These are phyloP conservation scores for Lasioglossum oenotherae DNA, from an alignment of 2,888 invertebrate species.

Conservation along the genomic window DNA sequence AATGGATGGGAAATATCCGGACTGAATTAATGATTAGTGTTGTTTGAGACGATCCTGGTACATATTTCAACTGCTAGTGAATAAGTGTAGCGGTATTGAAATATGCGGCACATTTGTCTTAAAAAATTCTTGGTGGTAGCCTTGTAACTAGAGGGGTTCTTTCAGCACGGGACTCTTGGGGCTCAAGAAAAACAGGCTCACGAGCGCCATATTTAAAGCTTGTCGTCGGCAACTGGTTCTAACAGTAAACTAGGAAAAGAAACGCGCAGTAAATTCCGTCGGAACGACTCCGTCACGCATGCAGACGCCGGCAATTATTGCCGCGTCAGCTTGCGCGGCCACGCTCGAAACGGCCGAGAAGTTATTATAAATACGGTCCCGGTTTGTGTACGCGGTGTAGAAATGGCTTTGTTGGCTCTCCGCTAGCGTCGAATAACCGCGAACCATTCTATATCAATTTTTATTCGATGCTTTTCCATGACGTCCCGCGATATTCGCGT, in stretches of 20 bases:
- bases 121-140: neutral
- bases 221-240: conserved; percentile 44
- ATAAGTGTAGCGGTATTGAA: neutral
- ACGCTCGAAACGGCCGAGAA: conserved; percentile 21
- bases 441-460: neutral
- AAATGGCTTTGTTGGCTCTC: neutral
- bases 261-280: conserved; percentile 33
- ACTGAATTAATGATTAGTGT: neutral
- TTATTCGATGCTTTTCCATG: neutral
- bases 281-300: conserved; percentile 28
- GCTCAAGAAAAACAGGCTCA: neutral
- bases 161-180: neutral
- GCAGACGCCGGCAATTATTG: conserved; percentile 41
- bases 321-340: conserved; percentile 22
- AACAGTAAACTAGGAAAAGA: conserved; percentile 43
- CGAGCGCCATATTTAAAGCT: conserved; percentile 34
- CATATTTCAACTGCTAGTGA: neutral
- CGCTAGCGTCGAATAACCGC: neutral
- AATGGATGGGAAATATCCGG: neutral
- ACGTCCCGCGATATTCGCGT: neutral
- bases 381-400: conserved; percentile 8
- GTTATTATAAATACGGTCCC: conserved; percentile 32
- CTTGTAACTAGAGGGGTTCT: neutral
- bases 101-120: neutral
- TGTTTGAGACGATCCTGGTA: neutral